Conservation (phyloP, 2,888 invertebrate genomes). For the Aproaerema taeniolella region DNA sequence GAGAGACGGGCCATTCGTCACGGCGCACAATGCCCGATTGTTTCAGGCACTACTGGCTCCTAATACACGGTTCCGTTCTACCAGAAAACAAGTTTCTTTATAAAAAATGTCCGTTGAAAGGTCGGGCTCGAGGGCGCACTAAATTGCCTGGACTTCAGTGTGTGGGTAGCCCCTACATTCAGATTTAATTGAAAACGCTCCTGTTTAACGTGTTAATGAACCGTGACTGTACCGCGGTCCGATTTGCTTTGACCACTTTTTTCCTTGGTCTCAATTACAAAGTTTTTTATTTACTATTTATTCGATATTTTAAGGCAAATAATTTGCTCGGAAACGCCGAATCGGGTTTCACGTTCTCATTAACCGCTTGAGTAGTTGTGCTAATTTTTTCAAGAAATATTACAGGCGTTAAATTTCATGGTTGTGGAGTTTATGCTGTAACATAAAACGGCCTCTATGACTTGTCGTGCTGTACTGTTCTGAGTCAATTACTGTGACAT, state of each 20-base stretch:
- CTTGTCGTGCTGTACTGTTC: conserved; percentile 32
- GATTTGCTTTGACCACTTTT: conserved; percentile 50
- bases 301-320: conserved; percentile 60
- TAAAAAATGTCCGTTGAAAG: conserved; percentile 38
- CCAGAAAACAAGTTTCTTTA: conserved; percentile 48
- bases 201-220: conserved; percentile 66
- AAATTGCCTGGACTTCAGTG: conserved; percentile 23
- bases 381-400: conserved; percentile 66
- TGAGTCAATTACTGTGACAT: conserved; percentile 46
- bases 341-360: conserved; percentile 70
- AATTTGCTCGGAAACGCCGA: conserved; percentile 56
- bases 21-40: conserved; percentile 63
- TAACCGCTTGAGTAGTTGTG: conserved; percentile 69
- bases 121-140: conserved; percentile 28
- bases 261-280: conserved; percentile 55
- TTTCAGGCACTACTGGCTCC: conserved; percentile 52
- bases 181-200: conserved; percentile 58
- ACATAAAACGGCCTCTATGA: conserved; percentile 48
- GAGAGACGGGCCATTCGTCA: conserved; percentile 63
- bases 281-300: conserved; percentile 50
- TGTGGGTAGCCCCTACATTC: conserved; percentile 25
- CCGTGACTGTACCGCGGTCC: conserved; percentile 46
- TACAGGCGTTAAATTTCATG: conserved; percentile 61
- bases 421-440: conserved; percentile 52
- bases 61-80: conserved; percentile 47